Conservation (phyloP, 2,797 vertebrate species). For the Falco biarmicus region DNA sequence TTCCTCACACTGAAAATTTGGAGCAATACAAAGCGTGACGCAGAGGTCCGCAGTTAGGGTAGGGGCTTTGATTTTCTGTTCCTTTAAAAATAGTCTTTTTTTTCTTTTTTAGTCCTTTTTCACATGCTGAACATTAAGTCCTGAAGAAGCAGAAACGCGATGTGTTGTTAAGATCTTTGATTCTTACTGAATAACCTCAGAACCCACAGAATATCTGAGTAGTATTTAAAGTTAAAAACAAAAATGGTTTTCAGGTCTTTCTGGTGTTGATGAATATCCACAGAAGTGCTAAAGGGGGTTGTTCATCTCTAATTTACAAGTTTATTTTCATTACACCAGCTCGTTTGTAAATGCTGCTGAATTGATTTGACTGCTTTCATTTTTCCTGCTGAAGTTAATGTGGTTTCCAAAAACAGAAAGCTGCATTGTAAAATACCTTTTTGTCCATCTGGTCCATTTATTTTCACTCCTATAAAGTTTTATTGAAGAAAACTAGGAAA, state of each 20-base stretch:
- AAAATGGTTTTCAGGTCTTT: not conserved
- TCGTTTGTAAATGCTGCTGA: not conserved
- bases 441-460: not conserved
- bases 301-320: not conserved
- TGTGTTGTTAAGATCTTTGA: not conserved
- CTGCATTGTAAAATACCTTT: not conserved
- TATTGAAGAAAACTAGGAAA: not conserved
- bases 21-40: not conserved
- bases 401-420: not conserved
- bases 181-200: not conserved
- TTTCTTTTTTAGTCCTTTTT: not conserved
- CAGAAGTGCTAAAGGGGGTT: not conserved
- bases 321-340: not conserved
- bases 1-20: not conserved
- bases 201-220: not conserved
- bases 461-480: constrained; percentile 12
- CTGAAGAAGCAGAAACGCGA: not conserved
- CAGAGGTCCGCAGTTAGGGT: not conserved
- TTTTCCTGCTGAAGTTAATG: not conserved
- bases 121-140: not conserved
- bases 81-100: not conserved
- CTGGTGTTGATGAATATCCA: not conserved
- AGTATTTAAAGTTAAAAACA: not conserved
- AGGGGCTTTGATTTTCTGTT: not conserved
- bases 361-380: not conserved